Evolutionary conservation across 2,113 vertebrate species (phyloP).

Genomic region (Balaenoptera acutorostrata): DNA sequence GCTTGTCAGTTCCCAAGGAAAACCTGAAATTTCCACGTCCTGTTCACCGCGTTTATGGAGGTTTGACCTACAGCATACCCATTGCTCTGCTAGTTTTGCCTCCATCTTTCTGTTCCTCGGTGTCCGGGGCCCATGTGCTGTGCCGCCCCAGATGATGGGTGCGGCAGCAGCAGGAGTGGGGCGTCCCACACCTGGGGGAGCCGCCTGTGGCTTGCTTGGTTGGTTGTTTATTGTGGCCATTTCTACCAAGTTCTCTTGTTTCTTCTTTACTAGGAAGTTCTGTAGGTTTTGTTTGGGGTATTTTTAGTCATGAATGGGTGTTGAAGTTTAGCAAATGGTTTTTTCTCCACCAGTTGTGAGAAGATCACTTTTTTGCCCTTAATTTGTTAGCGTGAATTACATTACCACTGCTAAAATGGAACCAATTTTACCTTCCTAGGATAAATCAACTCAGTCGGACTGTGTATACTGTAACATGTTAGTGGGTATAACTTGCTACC

Average conservation of each 20-base stretch:
- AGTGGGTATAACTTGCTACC: not conserved
- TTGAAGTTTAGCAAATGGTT: not conserved
- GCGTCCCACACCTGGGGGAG: too few relatives aligned
- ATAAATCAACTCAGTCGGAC: not conserved
- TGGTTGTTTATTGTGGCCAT: not conserved
- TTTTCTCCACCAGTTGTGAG: not conserved
- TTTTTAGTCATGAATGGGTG: not conserved
- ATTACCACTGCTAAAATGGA: too few relatives aligned
- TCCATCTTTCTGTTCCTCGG: not conserved
- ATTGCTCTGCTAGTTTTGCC: accelerated
- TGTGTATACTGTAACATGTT: not conserved
- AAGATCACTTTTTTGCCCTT: not conserved
- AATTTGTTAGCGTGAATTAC: not conserved
- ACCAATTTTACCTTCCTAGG: not conserved
- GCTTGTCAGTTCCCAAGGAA: not conserved
- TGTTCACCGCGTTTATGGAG: not conserved
- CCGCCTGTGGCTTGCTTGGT: not conserved
- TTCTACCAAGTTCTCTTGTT: not conserved
- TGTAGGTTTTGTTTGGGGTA: not conserved
- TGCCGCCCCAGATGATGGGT: not conserved
- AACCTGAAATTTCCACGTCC: not conserved
- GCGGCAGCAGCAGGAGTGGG: accelerated
- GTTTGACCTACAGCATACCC: accelerated
- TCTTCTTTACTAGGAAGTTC: not conserved
- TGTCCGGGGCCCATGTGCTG: not conserved